phyloP scores from a whole-genome alignment of 2,888 invertebrate species.

The Helobdella robusta region DNA sequence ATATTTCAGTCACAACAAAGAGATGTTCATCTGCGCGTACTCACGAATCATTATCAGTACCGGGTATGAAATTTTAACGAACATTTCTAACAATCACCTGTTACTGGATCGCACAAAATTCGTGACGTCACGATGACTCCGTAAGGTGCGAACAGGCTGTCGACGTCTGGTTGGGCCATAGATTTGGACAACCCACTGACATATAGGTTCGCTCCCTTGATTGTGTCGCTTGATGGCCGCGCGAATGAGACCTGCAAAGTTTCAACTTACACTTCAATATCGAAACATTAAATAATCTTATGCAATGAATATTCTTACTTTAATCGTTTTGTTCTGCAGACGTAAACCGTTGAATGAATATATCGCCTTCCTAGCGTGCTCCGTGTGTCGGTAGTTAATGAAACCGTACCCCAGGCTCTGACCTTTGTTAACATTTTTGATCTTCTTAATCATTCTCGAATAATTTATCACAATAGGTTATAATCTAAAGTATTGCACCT shows the following conservation, averaged over 20 bases:
- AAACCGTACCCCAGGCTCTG: constrained; percentile 28
- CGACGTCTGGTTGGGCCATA: constrained; percentile 50
- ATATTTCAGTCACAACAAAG: too few species aligned
- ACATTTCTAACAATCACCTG: constrained; percentile 43
- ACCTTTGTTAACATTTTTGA: constrained; percentile 91
- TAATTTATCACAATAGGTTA: not conserved
- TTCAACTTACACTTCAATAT: not conserved
- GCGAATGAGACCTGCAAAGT: constrained; percentile 49
- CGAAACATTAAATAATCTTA: too few species aligned
- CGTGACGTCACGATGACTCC: constrained; percentile 51
- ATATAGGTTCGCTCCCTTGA: constrained; percentile 51
- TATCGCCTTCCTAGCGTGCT: constrained; percentile 26
- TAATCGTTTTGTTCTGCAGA: constrained; percentile 28
- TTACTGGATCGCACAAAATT: constrained; percentile 50
- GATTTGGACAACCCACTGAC: constrained; percentile 50
- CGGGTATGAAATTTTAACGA: too few species aligned
- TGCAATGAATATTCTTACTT: too few species aligned
- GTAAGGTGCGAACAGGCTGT: constrained; percentile 49
- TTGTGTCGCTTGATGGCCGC: constrained; percentile 50
- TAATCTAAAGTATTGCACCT: not conserved
- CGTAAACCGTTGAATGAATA: constrained; percentile 26
- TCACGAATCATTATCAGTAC: too few species aligned
- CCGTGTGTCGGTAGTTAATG: constrained; percentile 23
- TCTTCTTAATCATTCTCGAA: constrained; percentile 46
- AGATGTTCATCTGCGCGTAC: too few species aligned